phyloP scores from a whole-genome alignment of 2,888 invertebrate genomes.

The Epinotia bilunana region DNA sequence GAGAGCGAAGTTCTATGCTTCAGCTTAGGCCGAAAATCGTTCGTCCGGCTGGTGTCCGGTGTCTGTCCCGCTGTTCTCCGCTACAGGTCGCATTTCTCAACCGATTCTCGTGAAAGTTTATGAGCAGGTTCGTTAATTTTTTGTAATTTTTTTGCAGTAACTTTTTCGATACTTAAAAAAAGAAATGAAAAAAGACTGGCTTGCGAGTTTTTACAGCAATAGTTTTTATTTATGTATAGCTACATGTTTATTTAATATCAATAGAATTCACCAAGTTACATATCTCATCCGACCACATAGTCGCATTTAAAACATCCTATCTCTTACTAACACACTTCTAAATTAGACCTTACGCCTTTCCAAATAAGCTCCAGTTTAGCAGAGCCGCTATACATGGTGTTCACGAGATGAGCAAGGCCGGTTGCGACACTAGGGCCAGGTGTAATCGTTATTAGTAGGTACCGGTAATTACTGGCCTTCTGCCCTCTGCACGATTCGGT shows the following conservation, averaged over 20 bases:
- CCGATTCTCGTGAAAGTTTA: no score
- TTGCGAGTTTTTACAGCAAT: no score
- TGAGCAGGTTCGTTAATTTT: no score
- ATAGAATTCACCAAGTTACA: background rate
- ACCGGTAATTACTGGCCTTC: conserved; percentile 26
- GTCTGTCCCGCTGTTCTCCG: no score
- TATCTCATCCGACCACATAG: background rate
- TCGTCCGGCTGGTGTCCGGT: no score
- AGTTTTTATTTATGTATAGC: no score
- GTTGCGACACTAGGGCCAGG: conserved; percentile 29
- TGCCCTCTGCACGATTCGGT: conserved; percentile 29
- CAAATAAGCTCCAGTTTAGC: background rate
- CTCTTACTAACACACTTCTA: background rate
- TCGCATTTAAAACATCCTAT: background rate
- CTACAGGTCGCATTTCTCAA: no score
- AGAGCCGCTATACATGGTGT: background rate
- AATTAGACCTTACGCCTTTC: background rate
- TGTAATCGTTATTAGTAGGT: conserved; percentile 29
- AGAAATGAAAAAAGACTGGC: no score
- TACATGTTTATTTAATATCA: background rate
- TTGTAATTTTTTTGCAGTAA: no score
- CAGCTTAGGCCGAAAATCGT: no score
- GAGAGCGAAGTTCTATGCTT: no score
- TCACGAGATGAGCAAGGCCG: conserved; percentile 9
- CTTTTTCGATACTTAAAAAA: no score